Percentiles rank a stretch among this genome's conserved stretches.
Conservation (phyloP, 2,888 invertebrate species). For the Lymantria monacha region DNA sequence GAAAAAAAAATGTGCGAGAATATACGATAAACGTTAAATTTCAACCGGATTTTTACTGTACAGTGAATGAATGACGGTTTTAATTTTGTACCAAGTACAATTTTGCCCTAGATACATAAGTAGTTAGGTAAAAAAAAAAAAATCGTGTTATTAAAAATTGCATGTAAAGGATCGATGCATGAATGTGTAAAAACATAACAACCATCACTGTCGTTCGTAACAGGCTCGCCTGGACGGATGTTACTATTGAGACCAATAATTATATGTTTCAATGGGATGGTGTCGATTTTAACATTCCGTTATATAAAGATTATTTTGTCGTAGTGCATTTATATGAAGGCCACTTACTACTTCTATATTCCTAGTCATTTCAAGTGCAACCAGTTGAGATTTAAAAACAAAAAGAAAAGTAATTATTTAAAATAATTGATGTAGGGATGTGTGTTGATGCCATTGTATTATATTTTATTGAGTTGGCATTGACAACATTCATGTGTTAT, state of each 20-base stretch:
- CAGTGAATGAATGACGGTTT: conserved; percentile 65
- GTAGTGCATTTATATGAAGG: conserved; percentile 71
- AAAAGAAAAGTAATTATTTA: conserved; percentile 67
- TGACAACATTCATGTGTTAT: conserved; percentile 36
- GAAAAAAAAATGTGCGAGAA: conserved; percentile 49
- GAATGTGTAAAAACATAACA: conserved; percentile 63
- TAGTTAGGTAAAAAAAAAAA: conserved; percentile 77
- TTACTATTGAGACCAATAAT: conserved; percentile 81
- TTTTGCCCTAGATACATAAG: conserved; percentile 79
- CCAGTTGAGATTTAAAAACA: conserved; percentile 78
- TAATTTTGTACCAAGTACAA: conserved; percentile 82
- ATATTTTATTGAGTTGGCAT: conserved; percentile 62
- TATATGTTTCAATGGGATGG: conserved; percentile 80
- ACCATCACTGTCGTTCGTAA: conserved; percentile 65
- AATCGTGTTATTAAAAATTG: conserved; percentile 67
- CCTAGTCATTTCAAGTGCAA: conserved; percentile 82
- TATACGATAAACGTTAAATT: conserved; percentile 49
- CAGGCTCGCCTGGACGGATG: conserved; percentile 67
- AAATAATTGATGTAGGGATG: conserved; percentile 46
- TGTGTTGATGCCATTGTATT: conserved; percentile 61
- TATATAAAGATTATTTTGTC: conserved; percentile 53
- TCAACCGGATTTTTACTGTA: conserved; percentile 65
- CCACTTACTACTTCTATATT: conserved; percentile 77
- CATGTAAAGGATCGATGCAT: conserved; percentile 68
- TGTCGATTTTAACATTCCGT: conserved; percentile 82